Evolutionary conservation across 2,113 vertebrate genomes (phyloP).

Genomic region (Muntiacus reevesi): DNA sequence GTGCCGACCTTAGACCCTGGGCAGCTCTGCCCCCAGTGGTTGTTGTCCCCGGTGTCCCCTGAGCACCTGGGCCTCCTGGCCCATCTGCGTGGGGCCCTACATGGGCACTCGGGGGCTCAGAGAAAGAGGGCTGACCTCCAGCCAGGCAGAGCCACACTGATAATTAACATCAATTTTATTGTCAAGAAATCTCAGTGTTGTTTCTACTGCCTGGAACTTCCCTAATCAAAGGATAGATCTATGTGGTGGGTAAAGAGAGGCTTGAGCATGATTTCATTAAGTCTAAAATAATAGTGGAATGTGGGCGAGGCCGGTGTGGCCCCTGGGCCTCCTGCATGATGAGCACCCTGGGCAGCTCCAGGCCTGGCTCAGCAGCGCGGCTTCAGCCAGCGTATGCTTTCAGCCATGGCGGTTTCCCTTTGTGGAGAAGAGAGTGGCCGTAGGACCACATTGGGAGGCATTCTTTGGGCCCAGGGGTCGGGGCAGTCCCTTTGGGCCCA

Average conservation of each 20-base stretch:
- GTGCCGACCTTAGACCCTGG: background rate
- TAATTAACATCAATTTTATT: background rate
- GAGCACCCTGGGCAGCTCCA: background rate
- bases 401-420: fast-evolving
- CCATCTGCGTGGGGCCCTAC: fast-evolving
- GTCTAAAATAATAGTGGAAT: background rate
- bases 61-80: background rate
- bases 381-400: fast-evolving
- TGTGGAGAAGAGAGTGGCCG: fast-evolving
- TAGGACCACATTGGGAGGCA: fast-evolving
- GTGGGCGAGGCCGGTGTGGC: background rate
- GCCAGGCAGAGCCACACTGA: background rate
- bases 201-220: background rate
- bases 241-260: background rate
- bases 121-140: background rate
- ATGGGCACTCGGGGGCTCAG: background rate
- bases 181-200: background rate
- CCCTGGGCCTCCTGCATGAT: background rate
- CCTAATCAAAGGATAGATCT: background rate
- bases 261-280: background rate
- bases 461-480: background rate
- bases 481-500: background rate
- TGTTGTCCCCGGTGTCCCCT: background rate
- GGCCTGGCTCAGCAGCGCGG: background rate
- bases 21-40: background rate